Conservation (phyloP, 92 coral and sea anemone species). For the Porites rus region DNA sequence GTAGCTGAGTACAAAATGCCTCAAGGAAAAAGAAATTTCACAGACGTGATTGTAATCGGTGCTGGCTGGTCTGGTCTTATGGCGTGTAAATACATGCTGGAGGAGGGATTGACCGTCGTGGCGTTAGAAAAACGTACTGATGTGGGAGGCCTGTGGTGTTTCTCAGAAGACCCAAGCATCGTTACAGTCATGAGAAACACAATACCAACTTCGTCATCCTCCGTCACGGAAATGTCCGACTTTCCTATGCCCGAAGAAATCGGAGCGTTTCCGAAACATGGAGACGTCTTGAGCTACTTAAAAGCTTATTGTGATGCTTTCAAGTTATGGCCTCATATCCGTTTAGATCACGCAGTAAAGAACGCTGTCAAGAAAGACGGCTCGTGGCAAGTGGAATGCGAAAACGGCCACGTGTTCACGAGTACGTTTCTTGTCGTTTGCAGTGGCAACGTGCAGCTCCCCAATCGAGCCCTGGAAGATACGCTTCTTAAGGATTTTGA, state of each 20-base stretch:
- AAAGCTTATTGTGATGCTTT: slow-evolving; percentile 77
- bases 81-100: slow-evolving; percentile 78
- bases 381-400: slow-evolving; percentile 69
- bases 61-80: slow-evolving; percentile 90
- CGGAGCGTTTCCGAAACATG: slow-evolving; percentile 83
- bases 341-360: slow-evolving; percentile 61
- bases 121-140: slow-evolving; percentile 80
- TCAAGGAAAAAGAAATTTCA: slow-evolving; percentile 15
- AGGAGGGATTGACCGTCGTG: slow-evolving; percentile 69
- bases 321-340: slow-evolving; percentile 67
- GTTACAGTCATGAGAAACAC: slow-evolving; percentile 78
- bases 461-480: slow-evolving; percentile 69
- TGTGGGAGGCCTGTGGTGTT: slow-evolving; percentile 85
- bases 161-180: slow-evolving; percentile 76
- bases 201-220: slow-evolving; percentile 77
- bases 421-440: slow-evolving; percentile 69
- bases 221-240: slow-evolving; percentile 68
- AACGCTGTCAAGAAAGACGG: slow-evolving; percentile 57
- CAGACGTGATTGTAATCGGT: slow-evolving; percentile 80
- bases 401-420: slow-evolving; percentile 56
- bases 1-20: background rate
- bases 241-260: slow-evolving; percentile 87
- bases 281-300: slow-evolving; percentile 68
- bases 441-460: slow-evolving; percentile 64
- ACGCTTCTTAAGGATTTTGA: slow-evolving; percentile 61